Base-by-base conservation (phyloP, 2,113 vertebrate species). In the Cnemophilus loriae region DNA sequence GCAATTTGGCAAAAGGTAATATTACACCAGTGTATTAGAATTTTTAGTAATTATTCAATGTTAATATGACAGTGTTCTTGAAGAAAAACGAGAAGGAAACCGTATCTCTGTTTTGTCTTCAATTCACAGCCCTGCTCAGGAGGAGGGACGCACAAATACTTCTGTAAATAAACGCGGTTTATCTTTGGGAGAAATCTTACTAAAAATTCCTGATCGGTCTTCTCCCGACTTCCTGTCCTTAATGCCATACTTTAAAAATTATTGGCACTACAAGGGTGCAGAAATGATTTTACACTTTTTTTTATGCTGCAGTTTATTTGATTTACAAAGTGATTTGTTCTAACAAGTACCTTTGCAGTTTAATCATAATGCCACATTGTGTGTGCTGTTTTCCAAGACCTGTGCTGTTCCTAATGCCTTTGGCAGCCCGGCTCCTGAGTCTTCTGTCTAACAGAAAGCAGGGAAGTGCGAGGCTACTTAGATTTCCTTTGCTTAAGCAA, bases 1-100 rank as follows among this genome's bases (percentile, higher is more conserved):
- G 97, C 96, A 95, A 98, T 98, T 98, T 98, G 98, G 97, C 97
- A 98, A 98, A 98, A 98, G 97, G 97, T 97, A 98, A 98, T 98
- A 97, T 98, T 97, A 97, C 97, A 98, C 97, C 87, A 84, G 97
- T 97, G 97, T 97, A 97, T 98, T 97, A 92, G 96, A 78, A 80
- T 98, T 98, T 98, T 98, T 97, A 89, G 97, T 97, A 98, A 98
- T 97, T 97, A 98, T 97, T 98, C 97, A 93, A 93, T 97, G 96
- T 97, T 98, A 98, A 98, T 98, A 97, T 97, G 97, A 97, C 96
- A 97, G 93, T 52, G 91, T 97, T 97, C 97, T 94, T 91, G 96
- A 98, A 97, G 97, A 97, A 97, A 98, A 98, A 97, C 93, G 97
- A 97, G 95, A 95, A 96, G 93, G 94, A 92, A 96, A 97, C 59